phyloP scores from a whole-genome alignment of 1,140 invertebrate genomes.

The Brachionus asplanchnoidis region DNA sequence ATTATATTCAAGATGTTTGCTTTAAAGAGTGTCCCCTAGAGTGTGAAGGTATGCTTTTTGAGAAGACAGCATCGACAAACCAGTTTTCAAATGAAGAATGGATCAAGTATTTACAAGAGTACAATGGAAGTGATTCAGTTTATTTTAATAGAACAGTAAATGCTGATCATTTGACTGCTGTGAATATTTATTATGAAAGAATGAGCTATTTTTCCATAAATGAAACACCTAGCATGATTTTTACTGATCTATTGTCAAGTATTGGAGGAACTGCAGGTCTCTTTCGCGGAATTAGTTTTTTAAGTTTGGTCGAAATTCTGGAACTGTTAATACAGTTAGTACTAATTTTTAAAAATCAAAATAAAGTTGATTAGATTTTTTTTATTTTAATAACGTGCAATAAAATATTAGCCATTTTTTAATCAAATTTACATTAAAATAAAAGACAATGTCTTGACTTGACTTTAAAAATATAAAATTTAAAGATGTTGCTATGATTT shows the following conservation, averaged over 20 bases:
- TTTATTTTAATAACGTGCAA: background rate
- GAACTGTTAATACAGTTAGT: background rate
- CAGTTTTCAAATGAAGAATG: background rate
- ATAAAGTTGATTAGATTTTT: background rate
- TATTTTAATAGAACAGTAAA: background rate
- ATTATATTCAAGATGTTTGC: background rate
- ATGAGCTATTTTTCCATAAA: background rate
- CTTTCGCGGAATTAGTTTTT: slow-evolving; percentile 4
- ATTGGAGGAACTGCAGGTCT: background rate
- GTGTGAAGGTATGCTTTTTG: background rate
- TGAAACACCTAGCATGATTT: background rate
- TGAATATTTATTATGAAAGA: slow-evolving; percentile 13
- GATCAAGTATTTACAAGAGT: background rate
- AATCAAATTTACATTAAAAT: too few species aligned
- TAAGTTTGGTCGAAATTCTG: background rate
- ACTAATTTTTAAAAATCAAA: background rate
- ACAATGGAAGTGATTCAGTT: background rate
- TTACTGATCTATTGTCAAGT: background rate
- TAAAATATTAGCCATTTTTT: background rate
- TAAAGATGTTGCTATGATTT: too few species aligned
- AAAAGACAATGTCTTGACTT: too few species aligned
- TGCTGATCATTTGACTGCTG: background rate
- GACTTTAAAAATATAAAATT: too few species aligned
- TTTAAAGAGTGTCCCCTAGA: background rate
- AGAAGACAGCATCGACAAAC: background rate